These are phyloP conservation scores for Craseonycteris thonglongyai DNA, from an alignment of 2,113 vertebrate genomes.

Conservation along the genomic window DNA sequence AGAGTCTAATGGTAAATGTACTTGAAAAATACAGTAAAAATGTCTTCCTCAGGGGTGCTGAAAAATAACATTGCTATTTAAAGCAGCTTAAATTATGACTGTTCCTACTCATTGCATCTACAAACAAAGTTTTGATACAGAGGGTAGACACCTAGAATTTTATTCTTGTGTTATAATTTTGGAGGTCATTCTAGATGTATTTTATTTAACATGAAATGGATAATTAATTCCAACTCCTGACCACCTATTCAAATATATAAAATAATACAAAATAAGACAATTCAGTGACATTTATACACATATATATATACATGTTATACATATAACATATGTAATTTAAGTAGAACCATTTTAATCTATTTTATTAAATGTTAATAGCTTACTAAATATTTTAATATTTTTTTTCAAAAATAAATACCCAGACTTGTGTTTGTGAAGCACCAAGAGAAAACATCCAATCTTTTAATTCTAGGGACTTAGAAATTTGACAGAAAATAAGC, in stretches of 20 bases:
- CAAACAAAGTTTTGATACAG: background rate
- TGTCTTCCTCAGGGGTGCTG: background rate
- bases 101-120: background rate
- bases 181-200: background rate
- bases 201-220: background rate
- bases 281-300: background rate
- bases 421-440: background rate
- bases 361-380: background rate
- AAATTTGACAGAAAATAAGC: background rate
- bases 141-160: background rate
- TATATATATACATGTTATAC: background rate
- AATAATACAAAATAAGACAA: background rate
- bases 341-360: background rate
- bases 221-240: background rate
- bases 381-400: background rate
- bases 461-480: background rate
- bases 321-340: background rate
- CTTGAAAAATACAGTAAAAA: background rate
- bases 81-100: background rate
- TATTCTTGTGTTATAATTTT: constrained; percentile 15
- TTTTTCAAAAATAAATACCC: constrained; percentile 1
- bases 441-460: background rate
- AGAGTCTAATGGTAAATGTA: background rate
- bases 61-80: background rate
- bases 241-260: background rate